A percentile compares a stretch with the other conserved stretches of the same genome.
Evolutionary conservation across 2,113 vertebrate species (phyloP).

Genomic region (Astur gentilis): DNA sequence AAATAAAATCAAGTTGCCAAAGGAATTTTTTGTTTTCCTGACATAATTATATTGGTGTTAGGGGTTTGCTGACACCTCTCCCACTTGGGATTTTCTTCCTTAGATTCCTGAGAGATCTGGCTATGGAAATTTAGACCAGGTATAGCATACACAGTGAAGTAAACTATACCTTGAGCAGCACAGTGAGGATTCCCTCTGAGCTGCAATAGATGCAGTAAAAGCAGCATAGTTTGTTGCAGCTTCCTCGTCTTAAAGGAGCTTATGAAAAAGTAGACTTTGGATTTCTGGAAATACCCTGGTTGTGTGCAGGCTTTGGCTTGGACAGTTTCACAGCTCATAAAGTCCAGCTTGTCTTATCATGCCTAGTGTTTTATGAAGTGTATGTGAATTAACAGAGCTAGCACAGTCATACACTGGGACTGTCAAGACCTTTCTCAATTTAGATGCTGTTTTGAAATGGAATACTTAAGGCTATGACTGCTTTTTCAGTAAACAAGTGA

Average conservation of each 20-base stretch:
- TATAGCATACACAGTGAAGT: rapidly evolving
- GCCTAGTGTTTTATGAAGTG: not conserved
- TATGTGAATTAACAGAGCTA: not conserved
- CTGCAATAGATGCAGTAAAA: not conserved
- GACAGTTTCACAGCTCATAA: not conserved
- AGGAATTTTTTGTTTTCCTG: not conserved
- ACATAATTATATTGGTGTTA: not conserved
- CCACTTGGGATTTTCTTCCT: not conserved
- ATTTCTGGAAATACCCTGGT: not conserved
- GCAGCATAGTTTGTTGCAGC: not conserved
- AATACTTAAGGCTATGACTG: not conserved
- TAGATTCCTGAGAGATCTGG: not conserved
- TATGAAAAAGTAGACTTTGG: not conserved
- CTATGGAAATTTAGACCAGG: not conserved
- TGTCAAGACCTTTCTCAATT: not conserved
- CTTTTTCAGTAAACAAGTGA: not conserved
- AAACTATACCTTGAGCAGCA: not conserved
- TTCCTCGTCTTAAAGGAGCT: not conserved
- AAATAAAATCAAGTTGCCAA: not conserved
- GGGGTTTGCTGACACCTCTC: not conserved
- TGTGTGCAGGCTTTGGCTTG: not conserved
- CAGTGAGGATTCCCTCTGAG: not conserved
- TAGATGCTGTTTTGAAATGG: not conserved
- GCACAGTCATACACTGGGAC: rapidly evolving
- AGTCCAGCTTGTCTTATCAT: not conserved